These are phyloP conservation scores for Tachystola acroxantha DNA, from an alignment of 2,888 invertebrate genomes.

Conservation along the genomic window DNA sequence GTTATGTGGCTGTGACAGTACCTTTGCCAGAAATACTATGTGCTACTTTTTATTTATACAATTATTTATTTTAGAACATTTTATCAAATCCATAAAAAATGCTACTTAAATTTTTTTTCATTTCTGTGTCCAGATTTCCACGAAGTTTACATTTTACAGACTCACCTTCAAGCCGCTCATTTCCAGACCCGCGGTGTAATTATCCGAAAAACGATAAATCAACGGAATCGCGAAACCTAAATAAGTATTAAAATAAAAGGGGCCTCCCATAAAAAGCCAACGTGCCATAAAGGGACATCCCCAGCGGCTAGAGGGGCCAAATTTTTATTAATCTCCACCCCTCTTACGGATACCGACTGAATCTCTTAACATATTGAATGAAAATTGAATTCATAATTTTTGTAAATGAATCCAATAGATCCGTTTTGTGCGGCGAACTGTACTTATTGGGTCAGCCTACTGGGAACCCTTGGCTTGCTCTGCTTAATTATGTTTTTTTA, in stretches of 20 bases:
- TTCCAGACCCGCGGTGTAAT: conserved; percentile 41
- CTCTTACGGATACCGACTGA: conserved; percentile 41
- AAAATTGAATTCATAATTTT: conserved; percentile 52
- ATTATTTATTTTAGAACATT: too few relatives aligned
- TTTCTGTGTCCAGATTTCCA: too few relatives aligned
- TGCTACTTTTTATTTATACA: too few relatives aligned
- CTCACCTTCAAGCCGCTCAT: not conserved
- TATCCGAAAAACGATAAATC: conserved; percentile 61
- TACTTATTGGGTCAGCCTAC: conserved; percentile 9
- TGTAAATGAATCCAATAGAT: conserved; percentile 22
- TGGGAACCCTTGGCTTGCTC: not conserved
- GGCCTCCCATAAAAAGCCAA: conserved; percentile 63
- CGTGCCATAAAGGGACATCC: conserved; percentile 65
- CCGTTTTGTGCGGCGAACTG: conserved; percentile 12
- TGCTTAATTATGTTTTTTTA: not conserved
- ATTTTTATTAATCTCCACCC: conserved; percentile 68
- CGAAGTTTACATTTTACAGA: too few relatives aligned
- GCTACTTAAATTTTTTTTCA: too few relatives aligned
- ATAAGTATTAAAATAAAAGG: conserved; percentile 69
- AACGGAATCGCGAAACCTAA: conserved; percentile 58
- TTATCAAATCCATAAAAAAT: too few relatives aligned
- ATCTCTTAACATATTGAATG: conserved; percentile 54
- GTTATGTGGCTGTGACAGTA: too few relatives aligned
- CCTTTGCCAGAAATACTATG: too few relatives aligned
- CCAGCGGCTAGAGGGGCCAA: conserved; percentile 52